Evolutionary conservation across 2,113 vertebrate species (phyloP).

Genomic region (Chloroceryle aenea): DNA sequence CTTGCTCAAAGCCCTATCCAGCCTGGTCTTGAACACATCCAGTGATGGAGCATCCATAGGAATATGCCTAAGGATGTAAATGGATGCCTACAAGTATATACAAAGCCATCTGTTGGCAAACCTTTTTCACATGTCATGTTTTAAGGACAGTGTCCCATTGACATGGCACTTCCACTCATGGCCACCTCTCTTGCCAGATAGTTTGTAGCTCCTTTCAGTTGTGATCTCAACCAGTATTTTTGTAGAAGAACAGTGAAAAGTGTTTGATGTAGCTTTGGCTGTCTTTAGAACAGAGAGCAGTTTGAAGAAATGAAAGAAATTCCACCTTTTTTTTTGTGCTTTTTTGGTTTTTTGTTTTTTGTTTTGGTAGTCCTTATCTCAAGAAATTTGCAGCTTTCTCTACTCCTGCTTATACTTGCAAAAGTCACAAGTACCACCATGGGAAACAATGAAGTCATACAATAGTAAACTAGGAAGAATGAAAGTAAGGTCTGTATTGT

Average conservation of each 20-base stretch:
- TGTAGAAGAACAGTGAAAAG: neutral
- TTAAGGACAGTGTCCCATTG: neutral
- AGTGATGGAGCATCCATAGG: too few relatives aligned
- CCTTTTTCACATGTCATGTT: neutral
- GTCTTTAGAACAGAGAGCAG: neutral
- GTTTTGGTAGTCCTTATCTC: neutral
- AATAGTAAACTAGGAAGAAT: neutral
- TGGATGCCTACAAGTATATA: neutral
- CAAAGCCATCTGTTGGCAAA: neutral
- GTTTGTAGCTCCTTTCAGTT: neutral
- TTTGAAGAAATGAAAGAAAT: neutral
- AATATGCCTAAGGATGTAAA: too few relatives aligned
- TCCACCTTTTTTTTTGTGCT: rapidly evolving
- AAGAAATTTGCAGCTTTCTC: neutral
- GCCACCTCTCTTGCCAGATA: neutral
- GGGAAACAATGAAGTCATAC: neutral
- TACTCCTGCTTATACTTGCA: neutral
- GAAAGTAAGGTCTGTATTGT: neutral
- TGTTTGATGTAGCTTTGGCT: neutral
- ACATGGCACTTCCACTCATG: neutral
- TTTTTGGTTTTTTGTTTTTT: too few relatives aligned
- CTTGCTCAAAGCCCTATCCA: too few relatives aligned
- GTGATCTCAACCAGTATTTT: neutral
- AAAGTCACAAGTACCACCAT: neutral
- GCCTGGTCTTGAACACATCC: too few relatives aligned